Evolutionary conservation across 2,113 vertebrate genomes (phyloP), one percentile per base, ranked within the genome.

Genomic region (Cinclus cinclus): DNA sequence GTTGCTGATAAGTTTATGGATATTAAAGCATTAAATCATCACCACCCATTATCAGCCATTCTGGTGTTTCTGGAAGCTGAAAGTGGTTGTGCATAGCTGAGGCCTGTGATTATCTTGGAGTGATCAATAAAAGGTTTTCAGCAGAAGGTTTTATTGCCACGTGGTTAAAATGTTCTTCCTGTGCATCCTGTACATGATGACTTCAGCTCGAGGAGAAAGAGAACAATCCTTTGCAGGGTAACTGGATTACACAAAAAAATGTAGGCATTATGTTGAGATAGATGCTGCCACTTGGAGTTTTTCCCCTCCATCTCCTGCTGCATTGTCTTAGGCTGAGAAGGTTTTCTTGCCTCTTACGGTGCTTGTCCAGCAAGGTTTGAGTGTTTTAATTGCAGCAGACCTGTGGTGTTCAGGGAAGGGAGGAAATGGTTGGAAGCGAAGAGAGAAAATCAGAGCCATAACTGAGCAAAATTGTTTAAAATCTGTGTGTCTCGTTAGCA

Each of bases 101-200:
- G 69, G 78, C 88, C 62, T 83, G 87, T 92, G 80, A 93, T 94
- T 96, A 83, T 65, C 69, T 87, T 12, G 1, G 30, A 62, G 73
- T 52, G 88, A 92, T 97, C 94, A 81, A 96, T 96, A 94, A 95
- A 92, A 93, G 90, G 73, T 83, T 97, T 97, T 96, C 92, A 95
- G 88, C 73, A 93, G 90, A 96, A 68, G 92, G 88, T 96, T 96
- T 96, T 95, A 96, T 82, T 83, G 65, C 86, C 86, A 87, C 39
- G 19, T 94, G 92, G 83, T 93, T 89, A 52, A 95, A 87, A 78
- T 84, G 76, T 89, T 93, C 77, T 96, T 96, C 68, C 92, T 94
- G 67, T 74, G 75, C 73, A 90, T 79, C 76, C 75, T 95, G 85
- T 83, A 31, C 42, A 11, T 6, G 65, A 79, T 90, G 88, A 86